Percentiles rank a stretch among this genome's conserved stretches.
phyloP scores from a whole-genome alignment of 2,797 vertebrate genomes.

The Parambassis ranga region DNA sequence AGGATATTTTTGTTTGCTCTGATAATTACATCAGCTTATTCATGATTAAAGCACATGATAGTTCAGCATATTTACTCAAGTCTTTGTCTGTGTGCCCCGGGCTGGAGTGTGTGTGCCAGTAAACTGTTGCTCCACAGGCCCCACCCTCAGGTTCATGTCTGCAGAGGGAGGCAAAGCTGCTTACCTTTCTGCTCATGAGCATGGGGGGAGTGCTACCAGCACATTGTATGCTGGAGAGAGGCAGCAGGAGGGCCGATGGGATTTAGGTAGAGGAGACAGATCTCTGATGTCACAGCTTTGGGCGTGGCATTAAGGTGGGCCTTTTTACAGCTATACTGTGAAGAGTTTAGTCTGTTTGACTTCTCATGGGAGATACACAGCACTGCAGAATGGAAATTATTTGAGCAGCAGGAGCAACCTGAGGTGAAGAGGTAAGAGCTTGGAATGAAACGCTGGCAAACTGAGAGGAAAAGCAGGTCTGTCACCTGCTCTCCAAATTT shows the following conservation, averaged over 20 bases:
- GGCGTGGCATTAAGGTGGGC: slow-evolving; percentile 75
- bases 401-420: slow-evolving; percentile 41
- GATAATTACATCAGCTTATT: slow-evolving; percentile 15
- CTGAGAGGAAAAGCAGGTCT: slow-evolving; percentile 51
- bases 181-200: slow-evolving; percentile 77
- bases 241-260: slow-evolving; percentile 32
- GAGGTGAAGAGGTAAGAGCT: slow-evolving; percentile 72
- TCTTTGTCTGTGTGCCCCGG: not conserved
- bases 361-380: slow-evolving; percentile 51
- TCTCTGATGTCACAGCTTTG: slow-evolving; percentile 69
- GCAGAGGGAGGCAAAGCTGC: slow-evolving; percentile 75
- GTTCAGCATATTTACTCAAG: not conserved
- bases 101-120: slow-evolving; percentile 4
- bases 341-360: slow-evolving; percentile 45
- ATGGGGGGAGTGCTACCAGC: slow-evolving; percentile 53
- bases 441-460: slow-evolving; percentile 32
- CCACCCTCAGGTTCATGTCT: slow-evolving; percentile 65
- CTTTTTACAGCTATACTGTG: slow-evolving; percentile 21
- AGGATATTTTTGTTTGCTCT: not conserved
- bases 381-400: slow-evolving; percentile 53
- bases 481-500: slow-evolving; percentile 50
- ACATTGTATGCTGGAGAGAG: slow-evolving; percentile 23
- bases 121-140: slow-evolving; percentile 21
- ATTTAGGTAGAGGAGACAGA: slow-evolving; percentile 56
- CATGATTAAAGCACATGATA: slow-evolving; percentile 5